Evolutionary conservation across 1,140 invertebrate species (phyloP).

Genomic region (Drosophila subpulchrella): DNA sequence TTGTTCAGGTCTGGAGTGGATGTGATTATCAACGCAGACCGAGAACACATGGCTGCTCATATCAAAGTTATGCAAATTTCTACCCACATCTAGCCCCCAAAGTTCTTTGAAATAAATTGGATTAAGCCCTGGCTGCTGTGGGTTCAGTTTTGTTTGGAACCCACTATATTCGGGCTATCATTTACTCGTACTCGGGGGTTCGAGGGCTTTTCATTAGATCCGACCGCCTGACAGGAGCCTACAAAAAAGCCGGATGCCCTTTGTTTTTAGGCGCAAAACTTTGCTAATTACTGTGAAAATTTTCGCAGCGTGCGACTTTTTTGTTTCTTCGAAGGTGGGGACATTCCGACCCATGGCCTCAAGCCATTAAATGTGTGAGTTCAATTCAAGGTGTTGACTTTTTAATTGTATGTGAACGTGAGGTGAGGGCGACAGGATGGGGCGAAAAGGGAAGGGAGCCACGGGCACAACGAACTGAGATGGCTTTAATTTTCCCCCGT

Average conservation of each 20-base stretch:
- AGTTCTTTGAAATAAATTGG: conserved; percentile 59
- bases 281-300: conserved; percentile 82
- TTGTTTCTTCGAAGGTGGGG: conserved; percentile 29
- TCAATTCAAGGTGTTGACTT: conserved; percentile 76
- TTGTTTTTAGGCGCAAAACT: conserved; percentile 76
- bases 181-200: conserved; percentile 45
- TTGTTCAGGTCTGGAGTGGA: conserved; percentile 42
- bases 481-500: conserved; percentile 54
- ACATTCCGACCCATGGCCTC: conserved; percentile 14
- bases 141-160: conserved; percentile 5
- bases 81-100: neutral
- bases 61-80: conserved; percentile 64
- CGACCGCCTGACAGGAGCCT: conserved; percentile 15
- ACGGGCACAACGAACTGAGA: conserved; percentile 14
- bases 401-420: conserved; percentile 63
- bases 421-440: conserved; percentile 4
- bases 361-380: conserved; percentile 42
- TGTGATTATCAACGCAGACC: conserved; percentile 31
- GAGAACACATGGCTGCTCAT: conserved; percentile 39
- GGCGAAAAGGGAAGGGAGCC: neutral
- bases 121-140: conserved; percentile 30
- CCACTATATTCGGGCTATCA: conserved; percentile 45
- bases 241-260: conserved; percentile 57
- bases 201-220: conserved; percentile 56
- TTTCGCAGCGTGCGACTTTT: conserved; percentile 71